phyloP scores from a whole-genome alignment of 35 echinoderm and acorn worm species.

The Apostichopus californicus region DNA sequence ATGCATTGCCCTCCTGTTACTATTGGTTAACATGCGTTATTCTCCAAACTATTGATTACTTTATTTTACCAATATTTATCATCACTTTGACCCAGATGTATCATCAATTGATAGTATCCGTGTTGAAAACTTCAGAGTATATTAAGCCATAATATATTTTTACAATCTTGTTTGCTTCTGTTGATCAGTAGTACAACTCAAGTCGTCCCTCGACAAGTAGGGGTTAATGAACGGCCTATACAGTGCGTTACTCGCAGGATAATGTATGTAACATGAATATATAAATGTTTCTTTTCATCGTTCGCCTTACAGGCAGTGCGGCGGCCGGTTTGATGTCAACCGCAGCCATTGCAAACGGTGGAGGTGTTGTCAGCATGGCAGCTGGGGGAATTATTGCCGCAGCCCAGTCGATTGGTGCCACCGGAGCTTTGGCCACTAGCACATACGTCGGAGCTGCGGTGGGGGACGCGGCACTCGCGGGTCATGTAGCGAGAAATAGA shows the following conservation, averaged over 20 bases:
- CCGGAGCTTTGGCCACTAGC: neutral
- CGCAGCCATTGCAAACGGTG: conserved; percentile 32
- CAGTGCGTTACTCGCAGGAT: too few species aligned
- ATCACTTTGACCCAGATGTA: too few species aligned
- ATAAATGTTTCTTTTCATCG: neutral
- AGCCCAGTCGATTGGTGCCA: conserved; percentile 14
- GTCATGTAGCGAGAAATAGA: too few species aligned
- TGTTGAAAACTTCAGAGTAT: too few species aligned
- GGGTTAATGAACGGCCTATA: too few species aligned
- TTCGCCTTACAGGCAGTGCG: neutral
- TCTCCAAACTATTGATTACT: neutral
- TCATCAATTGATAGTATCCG: too few species aligned
- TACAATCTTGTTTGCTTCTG: too few species aligned
- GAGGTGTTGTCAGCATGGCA: conserved; percentile 38
- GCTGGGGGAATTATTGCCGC: conserved; percentile 3
- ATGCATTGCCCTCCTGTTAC: conserved; percentile 12
- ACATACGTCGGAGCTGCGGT: neutral
- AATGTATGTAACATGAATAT: too few species aligned
- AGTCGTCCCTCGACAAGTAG: too few species aligned
- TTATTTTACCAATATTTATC: too few species aligned
- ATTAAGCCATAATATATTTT: too few species aligned
- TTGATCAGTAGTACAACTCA: too few species aligned
- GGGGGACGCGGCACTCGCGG: neutral
- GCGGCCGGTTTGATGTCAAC: conserved; percentile 15
- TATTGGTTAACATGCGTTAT: conserved; percentile 14